Evolutionary conservation across 2,113 vertebrate genomes (phyloP).

Genomic region (Ochotona princeps): DNA sequence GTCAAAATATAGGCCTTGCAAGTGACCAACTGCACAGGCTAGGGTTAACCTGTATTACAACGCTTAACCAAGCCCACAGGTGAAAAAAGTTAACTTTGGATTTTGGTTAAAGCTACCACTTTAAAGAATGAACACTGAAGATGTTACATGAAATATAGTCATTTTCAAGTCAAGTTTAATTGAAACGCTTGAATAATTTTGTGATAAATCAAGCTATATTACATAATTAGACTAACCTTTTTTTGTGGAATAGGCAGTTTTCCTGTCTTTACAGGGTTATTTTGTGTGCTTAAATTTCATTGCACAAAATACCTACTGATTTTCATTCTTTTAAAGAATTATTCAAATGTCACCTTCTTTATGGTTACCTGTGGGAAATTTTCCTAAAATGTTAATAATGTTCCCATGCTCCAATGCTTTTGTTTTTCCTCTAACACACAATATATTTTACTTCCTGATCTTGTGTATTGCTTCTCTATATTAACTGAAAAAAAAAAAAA

Average conservation of each 20-base stretch:
- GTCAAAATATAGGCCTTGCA: not conserved
- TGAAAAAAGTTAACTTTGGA: not conserved
- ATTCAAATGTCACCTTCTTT: not conserved
- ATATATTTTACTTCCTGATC: not conserved
- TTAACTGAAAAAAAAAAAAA: not conserved
- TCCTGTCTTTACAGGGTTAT: not conserved
- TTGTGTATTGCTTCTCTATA: not conserved
- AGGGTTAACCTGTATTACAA: not conserved
- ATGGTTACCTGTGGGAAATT: not conserved
- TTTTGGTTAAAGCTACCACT: not conserved
- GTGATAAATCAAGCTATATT: not conserved
- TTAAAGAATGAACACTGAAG: not conserved
- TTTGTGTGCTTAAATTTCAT: not conserved
- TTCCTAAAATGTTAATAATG: not conserved
- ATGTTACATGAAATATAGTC: not conserved
- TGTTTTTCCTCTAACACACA: not conserved
- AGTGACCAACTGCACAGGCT: not conserved
- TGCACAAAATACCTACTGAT: not conserved
- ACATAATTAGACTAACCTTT: not conserved
- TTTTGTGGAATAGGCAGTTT: not conserved
- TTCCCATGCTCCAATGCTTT: not conserved
- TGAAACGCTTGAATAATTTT: not conserved
- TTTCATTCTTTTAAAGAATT: not conserved
- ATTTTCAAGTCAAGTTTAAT: constrained; percentile 28
- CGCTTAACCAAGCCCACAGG: not conserved